A percentile compares a stretch with the other conserved stretches of the same genome.
phyloP scores from a whole-genome alignment of 2,888 invertebrate genomes.

The Metopia argyrocephala region DNA sequence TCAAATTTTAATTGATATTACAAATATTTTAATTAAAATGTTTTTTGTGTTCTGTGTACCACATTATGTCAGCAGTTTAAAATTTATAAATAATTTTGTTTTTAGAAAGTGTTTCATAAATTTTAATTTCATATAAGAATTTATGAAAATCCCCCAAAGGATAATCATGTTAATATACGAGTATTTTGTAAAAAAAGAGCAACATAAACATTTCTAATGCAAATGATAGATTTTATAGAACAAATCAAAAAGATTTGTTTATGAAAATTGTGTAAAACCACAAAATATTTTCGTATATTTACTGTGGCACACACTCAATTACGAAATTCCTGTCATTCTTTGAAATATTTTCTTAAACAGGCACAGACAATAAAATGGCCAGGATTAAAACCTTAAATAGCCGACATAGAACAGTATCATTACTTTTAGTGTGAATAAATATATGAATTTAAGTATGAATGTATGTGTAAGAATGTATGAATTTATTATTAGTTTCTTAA shows the following conservation, averaged over 20 bases:
- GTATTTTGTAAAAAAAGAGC: slow-evolving; percentile 17
- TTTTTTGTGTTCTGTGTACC: not conserved
- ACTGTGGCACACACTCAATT: slow-evolving; percentile 1
- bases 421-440: no score
- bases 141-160: slow-evolving; percentile 33
- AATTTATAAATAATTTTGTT: not conserved
- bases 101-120: slow-evolving; percentile 27
- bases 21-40: no score
- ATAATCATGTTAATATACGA: slow-evolving; percentile 44
- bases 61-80: not conserved
- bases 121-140: slow-evolving; percentile 13
- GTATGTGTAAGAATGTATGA: slow-evolving; percentile 21
- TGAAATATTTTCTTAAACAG: not conserved
- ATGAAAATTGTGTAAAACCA: slow-evolving; percentile 30
- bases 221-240: slow-evolving; percentile 51
- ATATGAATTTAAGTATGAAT: not conserved
- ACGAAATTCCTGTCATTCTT: no score
- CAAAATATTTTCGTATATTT: no score
- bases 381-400: not conserved
- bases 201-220: slow-evolving; percentile 50
- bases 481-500: slow-evolving; percentile 58
- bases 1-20: no score
- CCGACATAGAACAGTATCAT: not conserved
- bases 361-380: not conserved
- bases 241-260: slow-evolving; percentile 46